A percentile compares a stretch with the other conserved stretches of the same genome.
Conservation (phyloP, 2,888 invertebrate species). For the Zonitis immaculata region DNA sequence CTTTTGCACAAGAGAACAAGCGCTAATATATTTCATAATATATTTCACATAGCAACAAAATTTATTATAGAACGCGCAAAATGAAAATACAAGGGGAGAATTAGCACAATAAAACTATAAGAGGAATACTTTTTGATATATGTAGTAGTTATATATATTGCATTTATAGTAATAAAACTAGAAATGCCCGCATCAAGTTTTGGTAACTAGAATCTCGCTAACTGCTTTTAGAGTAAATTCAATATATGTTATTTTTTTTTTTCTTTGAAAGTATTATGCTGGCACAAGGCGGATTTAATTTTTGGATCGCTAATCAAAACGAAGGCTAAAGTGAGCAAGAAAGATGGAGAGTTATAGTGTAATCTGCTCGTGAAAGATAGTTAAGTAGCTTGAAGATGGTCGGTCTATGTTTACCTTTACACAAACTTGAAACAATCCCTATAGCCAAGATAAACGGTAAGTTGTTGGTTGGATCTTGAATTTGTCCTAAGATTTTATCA, state of each 20-base stretch:
- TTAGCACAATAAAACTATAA: not conserved
- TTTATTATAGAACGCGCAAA: not conserved
- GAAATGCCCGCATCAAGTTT: conserved; percentile 22
- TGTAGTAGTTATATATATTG: no score
- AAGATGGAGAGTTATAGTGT: not conserved
- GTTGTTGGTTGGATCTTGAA: conserved; percentile 32
- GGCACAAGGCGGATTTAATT: no score
- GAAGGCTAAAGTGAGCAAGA: no score
- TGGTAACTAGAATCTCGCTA: no score
- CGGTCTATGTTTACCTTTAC: conserved; percentile 32
- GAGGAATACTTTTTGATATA: not conserved
- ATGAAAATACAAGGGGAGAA: not conserved
- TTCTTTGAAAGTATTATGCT: no score
- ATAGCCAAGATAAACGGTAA: conserved; percentile 34
- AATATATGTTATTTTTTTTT: no score
- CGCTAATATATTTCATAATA: no score
- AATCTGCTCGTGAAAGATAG: not conserved
- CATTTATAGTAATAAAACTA: no score
- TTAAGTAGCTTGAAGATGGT: conserved; percentile 32
- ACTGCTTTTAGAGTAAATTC: no score
- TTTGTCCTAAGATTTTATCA: no score
- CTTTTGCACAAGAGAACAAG: not conserved
- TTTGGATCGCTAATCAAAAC: no score
- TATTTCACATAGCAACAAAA: not conserved
- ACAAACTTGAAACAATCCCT: conserved; percentile 31